Evolutionary conservation across 2,888 invertebrate species (phyloP).

Genomic region (Oxyscelio sp.): DNA sequence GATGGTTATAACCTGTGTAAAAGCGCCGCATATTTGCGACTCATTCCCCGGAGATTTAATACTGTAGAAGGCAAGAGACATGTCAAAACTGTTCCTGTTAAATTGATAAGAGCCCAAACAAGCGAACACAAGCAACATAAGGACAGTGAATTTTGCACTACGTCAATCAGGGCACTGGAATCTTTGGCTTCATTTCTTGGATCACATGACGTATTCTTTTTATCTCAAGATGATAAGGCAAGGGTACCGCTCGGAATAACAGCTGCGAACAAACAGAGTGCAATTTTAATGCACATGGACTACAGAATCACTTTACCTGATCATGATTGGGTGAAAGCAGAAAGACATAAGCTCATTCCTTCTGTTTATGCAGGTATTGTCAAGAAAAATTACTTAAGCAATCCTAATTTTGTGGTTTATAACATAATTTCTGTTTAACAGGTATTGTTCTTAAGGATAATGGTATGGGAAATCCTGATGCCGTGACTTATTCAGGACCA

Average conservation of each 20-base stretch:
- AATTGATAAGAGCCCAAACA: conserved; percentile 60
- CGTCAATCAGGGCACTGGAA: conserved; percentile 78
- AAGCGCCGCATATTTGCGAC: conserved; percentile 78
- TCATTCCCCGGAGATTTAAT: conserved; percentile 75
- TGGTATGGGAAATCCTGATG: conserved; percentile 79
- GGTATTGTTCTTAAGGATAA: conserved; percentile 76
- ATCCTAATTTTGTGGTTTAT: too few species aligned
- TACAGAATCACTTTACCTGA: conserved; percentile 80
- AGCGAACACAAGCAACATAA: conserved; percentile 72
- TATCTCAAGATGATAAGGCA: conserved; percentile 84
- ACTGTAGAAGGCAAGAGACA: conserved; percentile 80
- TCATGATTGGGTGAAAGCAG: conserved; percentile 82
- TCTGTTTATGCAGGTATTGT: too few species aligned
- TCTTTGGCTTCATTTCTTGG: conserved; percentile 78
- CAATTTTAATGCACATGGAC: conserved; percentile 82
- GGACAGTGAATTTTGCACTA: conserved; percentile 69
- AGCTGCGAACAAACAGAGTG: conserved; percentile 86
- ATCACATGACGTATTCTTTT: conserved; percentile 73
- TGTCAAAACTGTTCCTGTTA: conserved; percentile 82
- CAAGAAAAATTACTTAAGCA: too few species aligned
- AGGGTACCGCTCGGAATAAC: conserved; percentile 85
- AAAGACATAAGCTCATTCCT: conserved; percentile 83
- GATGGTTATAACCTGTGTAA: conserved; percentile 43
- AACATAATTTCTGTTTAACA: too few species aligned
- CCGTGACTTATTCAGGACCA: conserved; percentile 86